Base-by-base conservation (phyloP, 2,888 invertebrate species). In the Sericinus montela region DNA sequence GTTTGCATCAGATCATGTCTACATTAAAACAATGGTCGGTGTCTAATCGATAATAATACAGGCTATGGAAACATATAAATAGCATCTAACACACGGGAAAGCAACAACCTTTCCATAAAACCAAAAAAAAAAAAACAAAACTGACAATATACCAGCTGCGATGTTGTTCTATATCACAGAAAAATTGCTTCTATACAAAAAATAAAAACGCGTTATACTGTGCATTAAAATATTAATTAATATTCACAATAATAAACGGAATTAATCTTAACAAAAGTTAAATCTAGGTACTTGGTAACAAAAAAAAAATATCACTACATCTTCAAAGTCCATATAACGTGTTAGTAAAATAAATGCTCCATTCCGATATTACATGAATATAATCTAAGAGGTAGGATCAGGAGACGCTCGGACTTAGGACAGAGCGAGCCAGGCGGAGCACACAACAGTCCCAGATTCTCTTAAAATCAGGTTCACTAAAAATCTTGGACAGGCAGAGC, bases 231-330 rank as follows among this genome's bases (percentile, higher is more conserved):
- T 25, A 25, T 25, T 25, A 25, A 25, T 25, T 8, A 56, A 54
- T 57, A 58, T 52, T 47, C 50, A 45, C 42, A 50, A 48, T 52
- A 55, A 52, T 53, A 62, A 69, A 65, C 54, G 57, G 63, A 70
- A 71, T 37, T 32, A 32, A 60, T 29, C 67, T 63, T 71, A 75
- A 71, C 60, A 72, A 67, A 72, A 59, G 47, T 62, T 65, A 68
- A 63, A 69, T 65, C 72, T 76, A 80, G 66, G 61, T 70, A 75
- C 62, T 67, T 84, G 85, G 86, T 84, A 85, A 85, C 85, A 68
- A 75, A 80, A 71, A 68, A 75, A 80, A 71, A 65, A 79, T 82
- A 85, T 84, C 83, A 84, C 84, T 82, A 79, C 68, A 67, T 60
- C 62, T 48, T 56, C 49, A 50, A 55, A 45, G 50, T 54, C 49